Percentiles rank a stretch among this genome's conserved stretches.
These are phyloP conservation scores for Corynorhinus townsendii DNA, from an alignment of 2,113 vertebrate species.

Conservation along the genomic window DNA sequence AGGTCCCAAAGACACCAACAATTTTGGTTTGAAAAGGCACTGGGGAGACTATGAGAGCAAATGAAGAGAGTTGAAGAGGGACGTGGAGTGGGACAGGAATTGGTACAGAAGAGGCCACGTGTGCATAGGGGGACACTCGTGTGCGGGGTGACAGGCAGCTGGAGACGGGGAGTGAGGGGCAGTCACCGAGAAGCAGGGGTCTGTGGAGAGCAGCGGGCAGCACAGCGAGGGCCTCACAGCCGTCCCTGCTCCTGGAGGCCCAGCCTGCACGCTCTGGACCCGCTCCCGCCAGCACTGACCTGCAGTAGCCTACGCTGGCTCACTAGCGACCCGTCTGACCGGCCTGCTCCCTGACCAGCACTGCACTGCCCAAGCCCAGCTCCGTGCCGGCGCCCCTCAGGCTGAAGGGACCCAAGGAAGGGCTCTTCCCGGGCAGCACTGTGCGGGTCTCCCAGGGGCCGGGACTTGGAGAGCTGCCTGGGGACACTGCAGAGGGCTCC, in stretches of 20 bases:
- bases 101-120: background rate
- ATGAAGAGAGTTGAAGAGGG: background rate
- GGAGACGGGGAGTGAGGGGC: background rate
- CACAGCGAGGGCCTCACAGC: background rate
- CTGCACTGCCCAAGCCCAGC: background rate
- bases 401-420: fast-evolving
- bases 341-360: background rate
- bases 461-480: background rate
- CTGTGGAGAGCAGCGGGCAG: background rate
- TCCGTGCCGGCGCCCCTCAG: background rate
- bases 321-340: background rate
- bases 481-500: background rate
- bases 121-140: background rate
- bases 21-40: background rate
- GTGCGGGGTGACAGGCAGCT: background rate
- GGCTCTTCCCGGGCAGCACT: background rate
- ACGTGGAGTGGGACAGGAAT: background rate
- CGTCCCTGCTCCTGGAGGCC: background rate
- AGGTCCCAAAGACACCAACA: slow-evolving; percentile 28
- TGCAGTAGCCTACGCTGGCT: no score
- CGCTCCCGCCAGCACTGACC: no score
- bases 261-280: no score
- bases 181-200: background rate
- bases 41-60: slow-evolving; percentile 14
- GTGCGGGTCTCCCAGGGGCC: background rate